phyloP scores from a whole-genome alignment of 2,797 vertebrate species.

The Pantherophis vulpinus region DNA sequence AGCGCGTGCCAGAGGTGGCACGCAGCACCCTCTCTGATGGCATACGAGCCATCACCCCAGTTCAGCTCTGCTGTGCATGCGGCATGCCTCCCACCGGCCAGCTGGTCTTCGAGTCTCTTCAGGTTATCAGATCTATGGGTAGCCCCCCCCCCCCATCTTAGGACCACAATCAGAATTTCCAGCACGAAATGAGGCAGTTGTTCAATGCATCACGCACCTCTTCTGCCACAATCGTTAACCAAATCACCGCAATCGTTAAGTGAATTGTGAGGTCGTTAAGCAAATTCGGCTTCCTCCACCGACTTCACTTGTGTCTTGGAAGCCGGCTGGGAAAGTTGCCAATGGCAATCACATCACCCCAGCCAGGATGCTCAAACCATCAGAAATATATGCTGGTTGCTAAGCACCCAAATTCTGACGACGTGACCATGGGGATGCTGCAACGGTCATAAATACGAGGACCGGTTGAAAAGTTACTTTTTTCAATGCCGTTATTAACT shows the following conservation, averaged over 20 bases:
- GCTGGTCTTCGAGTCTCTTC: no score
- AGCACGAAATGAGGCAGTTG: not conserved
- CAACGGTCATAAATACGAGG: not conserved
- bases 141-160: not conserved
- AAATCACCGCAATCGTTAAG: not conserved
- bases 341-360: not conserved
- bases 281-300: no score
- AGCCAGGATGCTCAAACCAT: not conserved
- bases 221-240: no score
- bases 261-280: no score
- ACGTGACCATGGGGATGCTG: not conserved
- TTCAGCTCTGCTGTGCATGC: no score
- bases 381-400: not conserved
- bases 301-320: not conserved
- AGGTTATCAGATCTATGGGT: not conserved
- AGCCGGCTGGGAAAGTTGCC: not conserved
- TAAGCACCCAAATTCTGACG: not conserved
- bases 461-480: not conserved
- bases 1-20: no score
- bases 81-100: no score
- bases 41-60: no score
- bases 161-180: not conserved
- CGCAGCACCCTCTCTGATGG: no score
- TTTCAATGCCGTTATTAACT: not conserved
- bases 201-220: not conserved